Evolutionary conservation across 2,888 invertebrate genomes (phyloP).

Genomic region (Pheosia gnoma): DNA sequence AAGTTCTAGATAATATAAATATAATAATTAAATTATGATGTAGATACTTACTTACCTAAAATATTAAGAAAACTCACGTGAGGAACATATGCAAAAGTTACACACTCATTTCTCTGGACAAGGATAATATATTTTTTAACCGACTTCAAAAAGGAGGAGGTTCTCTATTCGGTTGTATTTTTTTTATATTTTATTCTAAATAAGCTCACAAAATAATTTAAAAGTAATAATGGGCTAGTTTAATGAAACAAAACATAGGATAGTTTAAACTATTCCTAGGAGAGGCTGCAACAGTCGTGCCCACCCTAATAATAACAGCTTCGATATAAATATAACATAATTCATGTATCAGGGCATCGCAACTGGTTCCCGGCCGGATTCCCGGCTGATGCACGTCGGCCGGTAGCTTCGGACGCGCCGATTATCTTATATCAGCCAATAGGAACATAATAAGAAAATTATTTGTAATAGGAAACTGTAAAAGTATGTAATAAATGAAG

Average conservation of each 20-base stretch:
- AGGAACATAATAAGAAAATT: not conserved
- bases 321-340: slow-evolving; percentile 68
- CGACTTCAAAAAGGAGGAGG: too few species aligned
- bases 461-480: not conserved
- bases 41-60: too few species aligned
- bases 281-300: slow-evolving; percentile 8
- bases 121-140: too few species aligned
- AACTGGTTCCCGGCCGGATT: slow-evolving; percentile 72
- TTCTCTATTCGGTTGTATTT: too few species aligned
- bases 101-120: too few species aligned
- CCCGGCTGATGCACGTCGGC: slow-evolving; percentile 16
- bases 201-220: too few species aligned
- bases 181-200: too few species aligned
- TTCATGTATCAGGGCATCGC: slow-evolving; percentile 65
- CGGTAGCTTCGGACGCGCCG: slow-evolving; percentile 37
- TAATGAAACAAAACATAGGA: not conserved
- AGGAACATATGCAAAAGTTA: too few species aligned
- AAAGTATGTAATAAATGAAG: not conserved
- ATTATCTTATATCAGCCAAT: slow-evolving; percentile 22
- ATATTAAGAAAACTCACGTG: too few species aligned
- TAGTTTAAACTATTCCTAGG: not conserved
- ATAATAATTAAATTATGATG: too few species aligned
- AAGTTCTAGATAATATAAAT: too few species aligned
- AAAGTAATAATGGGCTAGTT: too few species aligned
- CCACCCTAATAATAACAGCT: slow-evolving; percentile 55